These are phyloP conservation scores for Sinohyriopsis cumingii DNA, from an alignment of 2,888 invertebrate species.

Conservation along the genomic window DNA sequence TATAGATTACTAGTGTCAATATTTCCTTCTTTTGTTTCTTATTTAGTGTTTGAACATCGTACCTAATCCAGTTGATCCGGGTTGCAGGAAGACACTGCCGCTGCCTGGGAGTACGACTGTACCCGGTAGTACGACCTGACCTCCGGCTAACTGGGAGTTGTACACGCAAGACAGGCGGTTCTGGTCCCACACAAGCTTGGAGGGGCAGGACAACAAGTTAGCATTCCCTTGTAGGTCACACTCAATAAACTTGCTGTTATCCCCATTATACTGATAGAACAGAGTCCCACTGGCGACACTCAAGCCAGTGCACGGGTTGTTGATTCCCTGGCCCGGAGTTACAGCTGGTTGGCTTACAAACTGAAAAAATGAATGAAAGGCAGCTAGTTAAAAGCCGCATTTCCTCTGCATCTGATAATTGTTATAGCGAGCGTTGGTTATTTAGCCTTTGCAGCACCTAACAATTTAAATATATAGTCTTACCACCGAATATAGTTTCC, in stretches of 20 bases:
- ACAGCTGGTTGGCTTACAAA: slow-evolving; percentile 6
- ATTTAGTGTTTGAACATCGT: too few relatives aligned
- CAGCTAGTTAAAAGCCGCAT: too few relatives aligned
- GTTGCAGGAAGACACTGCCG: background rate
- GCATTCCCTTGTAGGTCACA: slow-evolving; percentile 47
- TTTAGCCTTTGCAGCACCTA: too few relatives aligned
- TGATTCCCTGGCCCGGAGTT: slow-evolving; percentile 9
- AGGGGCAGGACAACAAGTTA: slow-evolving; percentile 40
- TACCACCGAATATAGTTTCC: too few relatives aligned
- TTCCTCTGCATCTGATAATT: too few relatives aligned
- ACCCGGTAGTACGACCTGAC: slow-evolving; percentile 13
- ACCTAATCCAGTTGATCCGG: too few relatives aligned
- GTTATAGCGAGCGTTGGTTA: too few relatives aligned
- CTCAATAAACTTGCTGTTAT: slow-evolving; percentile 45
- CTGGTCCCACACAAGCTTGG: slow-evolving; percentile 52
- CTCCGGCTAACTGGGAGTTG: slow-evolving; percentile 14
- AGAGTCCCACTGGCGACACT: slow-evolving; percentile 44
- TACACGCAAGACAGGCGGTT: slow-evolving; percentile 46
- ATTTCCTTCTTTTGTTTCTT: too few relatives aligned
- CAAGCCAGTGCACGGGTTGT: slow-evolving; percentile 52
- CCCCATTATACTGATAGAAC: slow-evolving; percentile 45
- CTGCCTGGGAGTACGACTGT: background rate
- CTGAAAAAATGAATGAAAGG: too few relatives aligned
- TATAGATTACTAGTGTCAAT: too few relatives aligned
- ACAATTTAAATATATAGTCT: too few relatives aligned